Evolutionary conservation across 2,113 vertebrate genomes (phyloP).

Genomic region (Cairina moschata): DNA sequence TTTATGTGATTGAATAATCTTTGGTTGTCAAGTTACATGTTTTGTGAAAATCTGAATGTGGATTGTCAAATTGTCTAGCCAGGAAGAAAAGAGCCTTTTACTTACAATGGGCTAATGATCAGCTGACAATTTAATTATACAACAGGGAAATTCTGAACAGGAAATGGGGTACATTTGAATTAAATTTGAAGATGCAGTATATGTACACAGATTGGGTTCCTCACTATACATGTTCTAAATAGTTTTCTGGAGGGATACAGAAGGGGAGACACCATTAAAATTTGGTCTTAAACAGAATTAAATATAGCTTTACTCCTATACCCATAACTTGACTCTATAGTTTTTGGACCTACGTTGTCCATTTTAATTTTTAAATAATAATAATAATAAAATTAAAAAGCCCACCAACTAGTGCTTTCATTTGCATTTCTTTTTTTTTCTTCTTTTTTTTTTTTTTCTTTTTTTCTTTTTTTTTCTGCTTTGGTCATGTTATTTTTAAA

Average conservation of each 20-base stretch:
- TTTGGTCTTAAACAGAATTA: not conserved
- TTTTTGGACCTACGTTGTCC: not conserved
- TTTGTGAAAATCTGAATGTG: not conserved
- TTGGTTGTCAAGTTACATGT: not conserved
- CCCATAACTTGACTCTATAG: not conserved
- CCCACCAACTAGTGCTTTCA: not conserved
- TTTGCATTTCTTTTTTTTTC: not conserved
- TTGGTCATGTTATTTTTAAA: not conserved
- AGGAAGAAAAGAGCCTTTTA: not conserved
- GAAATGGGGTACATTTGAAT: not conserved
- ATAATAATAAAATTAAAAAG: too few species aligned
- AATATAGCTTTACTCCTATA: not conserved
- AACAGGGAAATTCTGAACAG: not conserved
- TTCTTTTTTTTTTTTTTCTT: not conserved
- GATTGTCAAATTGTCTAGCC: not conserved
- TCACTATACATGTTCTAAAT: not conserved
- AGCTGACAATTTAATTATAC: not conserved
- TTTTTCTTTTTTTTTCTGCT: not conserved
- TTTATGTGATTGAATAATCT: slow-evolving; percentile 11
- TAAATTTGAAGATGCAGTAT: not conserved
- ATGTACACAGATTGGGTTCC: not conserved
- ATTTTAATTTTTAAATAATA: not conserved
- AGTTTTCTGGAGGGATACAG: not conserved
- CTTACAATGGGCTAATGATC: not conserved
- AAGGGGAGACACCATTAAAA: not conserved